Percentiles rank a stretch among this genome's conserved stretches.
Evolutionary conservation across 2,797 vertebrate genomes (phyloP).

Genomic region (Sebastolobus altivelis): DNA sequence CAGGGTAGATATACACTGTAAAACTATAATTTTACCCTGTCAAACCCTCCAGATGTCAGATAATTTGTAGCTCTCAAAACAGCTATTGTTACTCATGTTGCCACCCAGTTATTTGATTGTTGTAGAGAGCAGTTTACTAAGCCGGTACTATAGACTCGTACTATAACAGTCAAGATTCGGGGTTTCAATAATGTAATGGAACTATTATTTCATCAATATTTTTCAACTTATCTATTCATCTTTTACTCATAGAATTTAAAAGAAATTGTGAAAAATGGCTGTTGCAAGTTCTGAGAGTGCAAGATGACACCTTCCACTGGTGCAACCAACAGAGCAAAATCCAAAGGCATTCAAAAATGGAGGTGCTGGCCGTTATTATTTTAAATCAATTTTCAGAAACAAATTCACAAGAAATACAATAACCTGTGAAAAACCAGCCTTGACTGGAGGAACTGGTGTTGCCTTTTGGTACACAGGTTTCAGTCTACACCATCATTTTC

Average conservation of each 20-base stretch:
- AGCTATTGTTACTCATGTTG: slow-evolving; percentile 2
- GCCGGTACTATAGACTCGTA: not conserved
- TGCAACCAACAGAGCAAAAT: no score
- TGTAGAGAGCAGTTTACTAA: not conserved
- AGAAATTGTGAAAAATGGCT: not conserved
- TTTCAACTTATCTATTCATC: not conserved
- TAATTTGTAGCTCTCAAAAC: slow-evolving; percentile 11
- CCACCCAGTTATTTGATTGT: slow-evolving; percentile 3
- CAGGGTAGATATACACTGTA: not conserved
- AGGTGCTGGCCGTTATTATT: not conserved
- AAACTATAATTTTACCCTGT: slow-evolving; percentile 27
- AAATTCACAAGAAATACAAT: not conserved
- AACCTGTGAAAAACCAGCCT: not conserved
- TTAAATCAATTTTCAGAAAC: not conserved
- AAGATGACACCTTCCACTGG: not conserved
- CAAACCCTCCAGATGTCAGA: not conserved
- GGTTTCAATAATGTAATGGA: not conserved
- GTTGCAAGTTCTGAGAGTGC: not conserved
- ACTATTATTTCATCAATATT: not conserved
- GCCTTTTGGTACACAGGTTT: not conserved
- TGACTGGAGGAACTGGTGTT: not conserved
- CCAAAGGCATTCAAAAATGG: not conserved
- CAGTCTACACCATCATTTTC: not conserved
- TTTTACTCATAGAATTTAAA: not conserved
- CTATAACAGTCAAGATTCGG: not conserved